Conservation (phyloP, 23 tunicate species). For the Oikopleura dioica region DNA sequence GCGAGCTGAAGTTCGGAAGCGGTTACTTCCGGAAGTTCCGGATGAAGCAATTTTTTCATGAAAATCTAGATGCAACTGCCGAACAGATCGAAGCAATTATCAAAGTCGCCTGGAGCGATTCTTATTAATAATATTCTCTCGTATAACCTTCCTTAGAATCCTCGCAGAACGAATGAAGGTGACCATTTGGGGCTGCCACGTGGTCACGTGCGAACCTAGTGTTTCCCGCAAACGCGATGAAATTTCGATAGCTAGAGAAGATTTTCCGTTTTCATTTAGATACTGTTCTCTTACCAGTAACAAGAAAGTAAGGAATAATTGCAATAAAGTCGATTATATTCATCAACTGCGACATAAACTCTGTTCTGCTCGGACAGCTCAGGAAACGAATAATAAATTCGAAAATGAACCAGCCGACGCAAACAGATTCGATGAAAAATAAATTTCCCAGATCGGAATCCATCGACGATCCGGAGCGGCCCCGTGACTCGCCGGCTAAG, state of each 20-base stretch:
- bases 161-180: constrained; percentile 37
- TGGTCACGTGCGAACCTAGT: neutral
- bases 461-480: neutral
- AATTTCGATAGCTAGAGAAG: constrained; percentile 18
- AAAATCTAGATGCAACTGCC: too few relatives aligned
- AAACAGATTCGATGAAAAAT: constrained; percentile 52
- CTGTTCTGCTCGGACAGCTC: constrained; percentile 33
- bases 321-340: constrained; percentile 63
- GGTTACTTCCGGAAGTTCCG: neutral
- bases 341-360: constrained; percentile 45
- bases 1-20: too few relatives aligned
- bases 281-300: constrained; percentile 48
- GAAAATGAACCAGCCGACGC: constrained; percentile 87
- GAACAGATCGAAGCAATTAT: too few relatives aligned
- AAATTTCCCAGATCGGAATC: constrained; percentile 15
- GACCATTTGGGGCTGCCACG: neutral
- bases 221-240: neutral
- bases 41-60: too few relatives aligned
- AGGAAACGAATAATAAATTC: constrained; percentile 45
- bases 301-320: constrained; percentile 77
- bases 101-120: neutral
- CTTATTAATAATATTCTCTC: constrained; percentile 7
- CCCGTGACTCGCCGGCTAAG: neutral
- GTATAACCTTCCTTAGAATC: constrained; percentile 34
- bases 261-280: constrained; percentile 26